Base-by-base conservation (phyloP, 1,140 invertebrate genomes). In the Rhyacophila brunnea region DNA sequence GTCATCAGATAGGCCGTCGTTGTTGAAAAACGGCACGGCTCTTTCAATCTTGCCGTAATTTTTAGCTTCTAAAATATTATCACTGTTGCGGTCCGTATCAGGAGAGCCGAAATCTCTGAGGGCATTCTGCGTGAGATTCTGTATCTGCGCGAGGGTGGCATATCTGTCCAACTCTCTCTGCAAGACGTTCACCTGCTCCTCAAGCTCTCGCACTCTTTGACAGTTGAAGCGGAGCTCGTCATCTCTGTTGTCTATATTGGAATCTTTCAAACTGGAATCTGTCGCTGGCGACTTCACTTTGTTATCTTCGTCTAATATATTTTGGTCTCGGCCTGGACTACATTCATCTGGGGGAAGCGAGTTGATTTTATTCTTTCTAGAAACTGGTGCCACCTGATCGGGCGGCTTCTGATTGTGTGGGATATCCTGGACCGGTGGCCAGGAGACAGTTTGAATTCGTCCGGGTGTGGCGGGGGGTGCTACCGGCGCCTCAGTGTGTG, bases 391-490 rank as follows among this genome's bases (percentile, higher is more conserved):
- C 10, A 67, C 60, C 42, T 66, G 62, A 42, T 66, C 66, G 36
- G 66, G 62, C 44, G 61, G 45, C 15, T 62, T 66, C 49, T 66
- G 60, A 56, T 60, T 65, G 49, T 44, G 48, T 28, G 43, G 52
- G 18, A 42, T 48, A 18, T 65, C 64, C 56, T 65, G 59, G 14
- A 48, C 36, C 17, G 74, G 74, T n/a, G 75, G 76, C 77, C 77
- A 79, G 28, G 70, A 63, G 13, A 70, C 66, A 45, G 66, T 72
- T 55, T 76, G 75, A 10, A 79, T 65, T 53, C 68, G 74, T 52
- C 89, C 88, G 2, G 90, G 90, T n/a, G 87, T 87, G 17, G 85
- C 77, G 15, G 86, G 82, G 62, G 84, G 79, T 14, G 83, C 78
- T n/a, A 79, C 72, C 23, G 85, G 82, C 18, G 80, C 72, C 70